These are phyloP conservation scores for Molorchus minor DNA, from an alignment of 2,888 invertebrate species.

Conservation along the genomic window DNA sequence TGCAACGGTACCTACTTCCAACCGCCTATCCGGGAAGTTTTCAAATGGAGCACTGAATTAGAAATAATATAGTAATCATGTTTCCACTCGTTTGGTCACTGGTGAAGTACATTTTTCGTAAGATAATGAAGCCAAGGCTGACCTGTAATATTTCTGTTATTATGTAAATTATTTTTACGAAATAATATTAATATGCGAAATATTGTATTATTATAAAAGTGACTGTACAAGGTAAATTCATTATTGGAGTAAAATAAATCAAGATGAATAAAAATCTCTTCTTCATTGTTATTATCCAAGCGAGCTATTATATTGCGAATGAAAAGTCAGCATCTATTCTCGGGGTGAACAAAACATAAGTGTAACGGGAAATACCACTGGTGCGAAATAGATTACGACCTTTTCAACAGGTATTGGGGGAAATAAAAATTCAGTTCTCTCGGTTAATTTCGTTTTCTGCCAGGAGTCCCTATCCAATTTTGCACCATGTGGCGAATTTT, in stretches of 20 bases:
- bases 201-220: no score
- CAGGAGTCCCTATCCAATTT: slow-evolving; percentile 43
- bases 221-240: no score
- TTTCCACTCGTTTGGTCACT: slow-evolving; percentile 21
- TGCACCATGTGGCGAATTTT: slow-evolving; percentile 53
- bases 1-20: slow-evolving; percentile 15
- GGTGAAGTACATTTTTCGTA: slow-evolving; percentile 15
- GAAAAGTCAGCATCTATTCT: no score
- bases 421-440: slow-evolving; percentile 50
- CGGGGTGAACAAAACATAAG: background rate
- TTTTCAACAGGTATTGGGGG: slow-evolving; percentile 50
- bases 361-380: background rate
- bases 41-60: slow-evolving; percentile 27
- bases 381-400: slow-evolving; percentile 4
- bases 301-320: no score
- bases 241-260: no score
- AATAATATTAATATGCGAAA: no score
- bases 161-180: no score
- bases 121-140: slow-evolving; percentile 11
- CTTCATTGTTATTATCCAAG: no score
- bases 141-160: no score
- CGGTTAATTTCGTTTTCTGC: slow-evolving; percentile 52
- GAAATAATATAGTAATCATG: slow-evolving; percentile 21
- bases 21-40: slow-evolving; percentile 21
- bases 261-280: no score